These are phyloP conservation scores for Peromyscus californicus DNA, from an alignment of 2,113 vertebrate genomes.

Conservation along the genomic window DNA sequence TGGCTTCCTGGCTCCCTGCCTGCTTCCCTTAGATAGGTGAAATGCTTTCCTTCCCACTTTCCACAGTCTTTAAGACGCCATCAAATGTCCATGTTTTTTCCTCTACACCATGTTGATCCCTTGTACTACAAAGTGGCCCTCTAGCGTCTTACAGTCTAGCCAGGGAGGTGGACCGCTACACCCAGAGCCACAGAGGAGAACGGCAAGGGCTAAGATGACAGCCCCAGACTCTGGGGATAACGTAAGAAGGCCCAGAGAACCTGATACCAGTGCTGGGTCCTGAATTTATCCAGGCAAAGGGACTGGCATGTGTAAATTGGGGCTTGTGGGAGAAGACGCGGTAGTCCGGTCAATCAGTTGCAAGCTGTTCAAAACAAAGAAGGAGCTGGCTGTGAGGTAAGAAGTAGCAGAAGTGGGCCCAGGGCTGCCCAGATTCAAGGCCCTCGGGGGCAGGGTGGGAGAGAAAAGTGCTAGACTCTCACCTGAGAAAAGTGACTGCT, in stretches of 20 bases:
- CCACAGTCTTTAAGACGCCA: neutral
- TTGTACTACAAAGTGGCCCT: neutral
- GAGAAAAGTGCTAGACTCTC: neutral
- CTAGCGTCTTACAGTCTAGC: neutral
- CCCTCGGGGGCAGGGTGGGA: neutral
- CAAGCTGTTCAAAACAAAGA: neutral
- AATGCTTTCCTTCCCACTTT: neutral
- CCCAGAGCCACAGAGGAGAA: neutral
- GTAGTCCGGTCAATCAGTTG: neutral
- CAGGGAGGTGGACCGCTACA: neutral
- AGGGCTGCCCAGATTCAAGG: conserved; percentile 10
- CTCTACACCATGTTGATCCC: neutral
- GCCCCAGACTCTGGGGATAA: neutral
- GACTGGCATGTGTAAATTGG: neutral
- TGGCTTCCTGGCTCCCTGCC: neutral
- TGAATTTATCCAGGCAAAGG: neutral
- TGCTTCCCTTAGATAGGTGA: neutral
- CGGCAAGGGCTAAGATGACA: neutral
- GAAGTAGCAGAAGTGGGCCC: neutral
- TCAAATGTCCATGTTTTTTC: neutral
- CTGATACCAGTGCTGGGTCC: neutral
- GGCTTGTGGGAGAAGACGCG: neutral
- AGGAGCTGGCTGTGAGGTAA: neutral
- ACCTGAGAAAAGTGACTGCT: neutral
- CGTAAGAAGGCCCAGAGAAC: conserved; percentile 38